Percentiles rank a stretch among this genome's conserved stretches.
Conservation (phyloP, 2,797 vertebrate species). For the Scyliorhinus canicula region DNA sequence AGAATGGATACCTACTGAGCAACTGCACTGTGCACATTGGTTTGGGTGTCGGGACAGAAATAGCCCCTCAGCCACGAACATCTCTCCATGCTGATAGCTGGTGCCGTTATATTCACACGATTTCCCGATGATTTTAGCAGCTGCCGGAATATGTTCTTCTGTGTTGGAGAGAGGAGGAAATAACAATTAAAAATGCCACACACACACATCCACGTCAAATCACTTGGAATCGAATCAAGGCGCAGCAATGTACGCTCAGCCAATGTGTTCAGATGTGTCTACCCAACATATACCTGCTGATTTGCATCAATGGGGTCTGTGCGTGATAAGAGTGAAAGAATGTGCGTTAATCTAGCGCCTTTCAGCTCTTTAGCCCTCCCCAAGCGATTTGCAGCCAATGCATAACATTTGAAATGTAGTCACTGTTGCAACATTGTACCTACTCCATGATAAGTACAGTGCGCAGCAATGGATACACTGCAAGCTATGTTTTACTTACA, state of each 20-base stretch:
- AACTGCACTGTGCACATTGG: conserved; percentile 91
- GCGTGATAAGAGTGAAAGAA: background rate
- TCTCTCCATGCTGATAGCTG: conserved; percentile 78
- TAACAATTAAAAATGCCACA: background rate
- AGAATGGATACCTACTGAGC: conserved; percentile 67
- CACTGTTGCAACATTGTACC: background rate
- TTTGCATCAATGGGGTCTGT: background rate
- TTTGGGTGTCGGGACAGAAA: conserved; percentile 76
- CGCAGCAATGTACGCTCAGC: background rate
- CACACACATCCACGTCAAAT: background rate
- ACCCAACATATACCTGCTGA: background rate
- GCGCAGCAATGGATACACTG: background rate
- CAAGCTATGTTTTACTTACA: background rate
- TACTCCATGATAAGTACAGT: background rate
- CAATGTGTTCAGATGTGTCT: background rate
- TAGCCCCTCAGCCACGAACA: conserved; percentile 75
- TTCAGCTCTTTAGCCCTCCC: background rate
- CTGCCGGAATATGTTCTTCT: background rate
- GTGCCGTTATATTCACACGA: conserved; percentile 84
- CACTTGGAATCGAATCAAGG: background rate
- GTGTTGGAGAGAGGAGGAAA: background rate
- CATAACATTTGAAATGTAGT: background rate
- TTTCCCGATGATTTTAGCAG: conserved; percentile 55
- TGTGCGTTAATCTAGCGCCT: background rate
- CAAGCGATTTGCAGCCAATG: background rate